Conservation (phyloP, 2,113 vertebrate genomes). For the Lates calcarifer region DNA sequence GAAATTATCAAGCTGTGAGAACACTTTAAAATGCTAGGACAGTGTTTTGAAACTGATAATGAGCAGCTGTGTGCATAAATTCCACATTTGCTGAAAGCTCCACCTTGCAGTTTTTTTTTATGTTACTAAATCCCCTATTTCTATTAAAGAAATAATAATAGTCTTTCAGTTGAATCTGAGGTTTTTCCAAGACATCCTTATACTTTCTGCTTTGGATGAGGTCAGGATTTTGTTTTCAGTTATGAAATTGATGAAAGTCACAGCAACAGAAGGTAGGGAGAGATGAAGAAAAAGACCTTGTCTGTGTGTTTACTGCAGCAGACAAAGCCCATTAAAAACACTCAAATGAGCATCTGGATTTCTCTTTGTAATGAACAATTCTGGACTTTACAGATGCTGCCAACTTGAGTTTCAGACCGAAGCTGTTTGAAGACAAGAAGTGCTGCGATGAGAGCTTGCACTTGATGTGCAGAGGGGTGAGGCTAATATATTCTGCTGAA, state of each 20-base stretch:
- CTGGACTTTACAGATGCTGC: background rate
- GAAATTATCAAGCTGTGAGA: constrained; percentile 45
- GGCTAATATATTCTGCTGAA: background rate
- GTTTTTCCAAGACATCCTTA: background rate
- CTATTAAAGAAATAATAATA: too few species aligned
- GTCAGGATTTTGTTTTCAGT: background rate
- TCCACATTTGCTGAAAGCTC: background rate
- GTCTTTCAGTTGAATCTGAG: background rate
- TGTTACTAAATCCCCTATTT: background rate
- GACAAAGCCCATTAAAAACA: constrained; percentile 16
- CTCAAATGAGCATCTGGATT: constrained; percentile 8
- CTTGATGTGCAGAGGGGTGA: background rate
- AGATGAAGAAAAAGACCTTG: background rate
- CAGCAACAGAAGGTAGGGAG: background rate
- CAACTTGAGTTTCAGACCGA: background rate
- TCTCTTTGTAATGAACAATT: constrained; percentile 1
- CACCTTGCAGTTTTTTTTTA: background rate
- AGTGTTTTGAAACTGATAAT: constrained; percentile 17
- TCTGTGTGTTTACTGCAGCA: constrained; percentile 6
- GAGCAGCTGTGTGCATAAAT: background rate
- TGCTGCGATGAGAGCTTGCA: background rate
- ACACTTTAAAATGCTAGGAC: constrained; percentile 19
- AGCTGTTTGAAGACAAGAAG: background rate
- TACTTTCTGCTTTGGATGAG: background rate
- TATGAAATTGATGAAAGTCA: constrained; percentile 2